These are phyloP conservation scores for Phalacrocorax pelagicus DNA, from an alignment of 2,113 vertebrate species.

Conservation along the genomic window DNA sequence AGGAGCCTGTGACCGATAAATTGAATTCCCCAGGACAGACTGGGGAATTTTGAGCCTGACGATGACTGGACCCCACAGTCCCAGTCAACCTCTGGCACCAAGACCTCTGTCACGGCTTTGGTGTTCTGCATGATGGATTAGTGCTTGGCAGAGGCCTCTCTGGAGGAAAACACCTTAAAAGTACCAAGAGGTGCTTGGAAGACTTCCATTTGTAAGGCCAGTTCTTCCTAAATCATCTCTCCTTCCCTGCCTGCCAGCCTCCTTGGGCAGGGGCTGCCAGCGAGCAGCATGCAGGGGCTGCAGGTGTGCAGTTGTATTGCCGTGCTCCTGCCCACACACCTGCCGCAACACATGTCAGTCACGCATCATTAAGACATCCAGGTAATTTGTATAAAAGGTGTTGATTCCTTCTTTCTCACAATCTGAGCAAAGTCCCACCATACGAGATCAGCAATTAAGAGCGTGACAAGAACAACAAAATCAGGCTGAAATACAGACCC, in stretches of 20 bases:
- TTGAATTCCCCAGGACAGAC: background rate
- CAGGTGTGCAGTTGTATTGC: background rate
- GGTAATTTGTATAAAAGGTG: background rate
- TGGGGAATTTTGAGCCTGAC: background rate
- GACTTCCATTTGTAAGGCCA: background rate
- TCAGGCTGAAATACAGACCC: background rate
- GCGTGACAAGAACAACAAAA: background rate
- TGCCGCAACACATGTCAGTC: rapidly evolving
- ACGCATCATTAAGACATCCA: background rate
- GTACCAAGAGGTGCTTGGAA: background rate
- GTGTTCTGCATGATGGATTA: background rate
- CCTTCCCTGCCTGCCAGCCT: background rate
- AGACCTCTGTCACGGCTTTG: background rate
- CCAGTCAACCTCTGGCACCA: background rate
- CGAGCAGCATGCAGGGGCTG: background rate
- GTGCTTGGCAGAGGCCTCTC: rapidly evolving
- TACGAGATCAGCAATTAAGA: background rate
- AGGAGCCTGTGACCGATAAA: background rate
- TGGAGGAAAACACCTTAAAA: background rate
- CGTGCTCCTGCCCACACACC: rapidly evolving
- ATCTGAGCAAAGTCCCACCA: background rate
- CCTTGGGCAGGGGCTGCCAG: background rate
- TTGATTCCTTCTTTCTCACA: background rate
- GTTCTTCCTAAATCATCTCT: background rate
- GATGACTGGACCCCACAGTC: background rate